phyloP scores from a whole-genome alignment of 2,888 invertebrate genomes.

The Dione vanillae region DNA sequence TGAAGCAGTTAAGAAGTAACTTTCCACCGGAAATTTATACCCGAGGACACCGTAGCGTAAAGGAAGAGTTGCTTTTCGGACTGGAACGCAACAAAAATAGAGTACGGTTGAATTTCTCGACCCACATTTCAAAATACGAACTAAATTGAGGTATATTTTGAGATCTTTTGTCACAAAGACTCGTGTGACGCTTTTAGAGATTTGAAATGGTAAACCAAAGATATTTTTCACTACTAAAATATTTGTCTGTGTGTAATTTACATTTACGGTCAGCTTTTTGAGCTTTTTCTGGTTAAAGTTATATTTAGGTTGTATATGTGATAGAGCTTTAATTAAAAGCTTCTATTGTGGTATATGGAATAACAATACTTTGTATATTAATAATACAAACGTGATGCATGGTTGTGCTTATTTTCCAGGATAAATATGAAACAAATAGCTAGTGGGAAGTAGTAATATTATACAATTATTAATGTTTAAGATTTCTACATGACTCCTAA shows the following conservation, averaged over 20 bases:
- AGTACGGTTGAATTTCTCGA: slow-evolving; percentile 33
- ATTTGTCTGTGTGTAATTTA: slow-evolving; percentile 18
- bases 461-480: too few species aligned
- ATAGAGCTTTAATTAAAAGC: slow-evolving; percentile 6
- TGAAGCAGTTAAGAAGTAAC: slow-evolving; percentile 14
- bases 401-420: not conserved
- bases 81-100: slow-evolving; percentile 31
- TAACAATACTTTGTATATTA: not conserved
- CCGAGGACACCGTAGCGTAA: slow-evolving; percentile 28
- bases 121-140: slow-evolving; percentile 34
- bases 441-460: too few species aligned
- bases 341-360: not conserved
- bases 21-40: slow-evolving; percentile 31
- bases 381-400: not conserved
- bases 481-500: too few species aligned
- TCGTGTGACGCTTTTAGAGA: slow-evolving; percentile 30
- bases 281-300: not conserved
- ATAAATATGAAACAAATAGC: slow-evolving; percentile 1
- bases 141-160: slow-evolving; percentile 37
- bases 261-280: slow-evolving; percentile 1
- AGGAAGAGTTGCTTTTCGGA: slow-evolving; percentile 21
- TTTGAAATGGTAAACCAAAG: slow-evolving; percentile 32
- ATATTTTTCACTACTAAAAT: slow-evolving; percentile 14
- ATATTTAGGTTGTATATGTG: not conserved
- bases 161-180: slow-evolving; percentile 34